Percentiles rank a stretch among this genome's conserved stretches.
Evolutionary conservation across 2,797 vertebrate species (phyloP).

Genomic region (Bufotes viridis): DNA sequence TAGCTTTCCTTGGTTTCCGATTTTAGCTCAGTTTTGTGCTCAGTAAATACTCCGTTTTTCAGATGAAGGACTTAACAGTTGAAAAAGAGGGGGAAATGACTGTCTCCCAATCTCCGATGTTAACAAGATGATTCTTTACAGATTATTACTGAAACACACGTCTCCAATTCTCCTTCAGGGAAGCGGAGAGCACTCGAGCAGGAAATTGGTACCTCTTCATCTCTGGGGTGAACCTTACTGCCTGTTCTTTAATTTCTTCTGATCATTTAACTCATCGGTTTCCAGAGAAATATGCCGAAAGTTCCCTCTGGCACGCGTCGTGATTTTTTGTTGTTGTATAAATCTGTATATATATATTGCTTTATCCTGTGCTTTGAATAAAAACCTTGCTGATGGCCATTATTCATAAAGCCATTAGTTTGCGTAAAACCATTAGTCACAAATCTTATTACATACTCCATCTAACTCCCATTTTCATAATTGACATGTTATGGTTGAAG

Average conservation of each 20-base stretch:
- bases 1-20: not conserved
- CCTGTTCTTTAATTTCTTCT: slow-evolving; percentile 46
- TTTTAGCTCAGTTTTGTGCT: not conserved
- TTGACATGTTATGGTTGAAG: slow-evolving; percentile 10
- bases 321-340: not conserved
- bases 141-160: slow-evolving; percentile 56
- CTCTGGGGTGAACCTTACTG: slow-evolving; percentile 45
- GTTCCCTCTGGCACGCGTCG: not conserved
- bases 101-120: slow-evolving; percentile 39
- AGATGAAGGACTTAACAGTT: not conserved
- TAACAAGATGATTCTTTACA: slow-evolving; percentile 63
- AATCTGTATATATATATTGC: not conserved
- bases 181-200: slow-evolving; percentile 53
- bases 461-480: slow-evolving; percentile 15
- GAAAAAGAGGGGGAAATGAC: not conserved
- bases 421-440: slow-evolving; percentile 17
- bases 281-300: not conserved
- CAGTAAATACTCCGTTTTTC: slow-evolving; percentile 5
- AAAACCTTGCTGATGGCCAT: slow-evolving; percentile 27
- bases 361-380: slow-evolving; percentile 22
- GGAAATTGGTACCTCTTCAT: slow-evolving; percentile 60
- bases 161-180: slow-evolving; percentile 56
- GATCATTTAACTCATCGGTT: slow-evolving; percentile 45
- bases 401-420: slow-evolving; percentile 25
- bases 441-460: slow-evolving; percentile 28